Conservation (phyloP, 2,888 invertebrate species). For the Carterocephalus palaemon region DNA sequence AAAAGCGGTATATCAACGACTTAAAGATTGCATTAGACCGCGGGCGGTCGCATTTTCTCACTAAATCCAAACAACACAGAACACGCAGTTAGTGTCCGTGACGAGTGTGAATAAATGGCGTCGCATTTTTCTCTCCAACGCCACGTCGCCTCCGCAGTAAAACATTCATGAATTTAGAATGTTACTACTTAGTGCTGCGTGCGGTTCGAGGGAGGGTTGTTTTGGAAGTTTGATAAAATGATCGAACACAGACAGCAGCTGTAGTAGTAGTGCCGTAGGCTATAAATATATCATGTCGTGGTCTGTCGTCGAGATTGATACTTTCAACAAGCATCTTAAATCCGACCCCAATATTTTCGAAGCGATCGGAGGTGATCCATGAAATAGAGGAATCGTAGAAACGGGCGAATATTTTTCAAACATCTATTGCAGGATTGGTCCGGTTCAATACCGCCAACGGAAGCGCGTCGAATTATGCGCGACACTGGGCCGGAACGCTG, state of each 20-base stretch:
- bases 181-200: conserved; percentile 58
- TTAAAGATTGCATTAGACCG: conserved; percentile 53
- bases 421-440: conserved; percentile 50
- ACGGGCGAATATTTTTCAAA: conserved; percentile 44
- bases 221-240: conserved; percentile 36
- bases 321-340: conserved; percentile 13
- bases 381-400: conserved; percentile 27
- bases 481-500: conserved; percentile 58
- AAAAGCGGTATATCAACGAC: conserved; percentile 43
- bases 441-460: conserved; percentile 45
- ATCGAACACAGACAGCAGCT: conserved; percentile 33
- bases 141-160: conserved; percentile 64
- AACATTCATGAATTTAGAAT: conserved; percentile 73
- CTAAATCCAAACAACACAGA: conserved; percentile 67
- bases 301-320: conserved; percentile 7
- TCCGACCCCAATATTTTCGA: conserved; percentile 19
- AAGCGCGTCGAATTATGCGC: conserved; percentile 58
- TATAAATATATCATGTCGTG: too few relatives aligned
- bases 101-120: conserved; percentile 70
- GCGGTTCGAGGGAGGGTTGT: conserved; percentile 45
- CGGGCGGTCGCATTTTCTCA: conserved; percentile 56
- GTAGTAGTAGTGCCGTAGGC: too few relatives aligned
- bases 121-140: conserved; percentile 70
- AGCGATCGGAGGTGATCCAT: conserved; percentile 27
- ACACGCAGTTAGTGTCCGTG: conserved; percentile 72